A percentile compares a stretch with the other conserved stretches of the same genome.
Conservation (phyloP, 2,113 vertebrate species). For the Datnioides undecimradiatus region DNA sequence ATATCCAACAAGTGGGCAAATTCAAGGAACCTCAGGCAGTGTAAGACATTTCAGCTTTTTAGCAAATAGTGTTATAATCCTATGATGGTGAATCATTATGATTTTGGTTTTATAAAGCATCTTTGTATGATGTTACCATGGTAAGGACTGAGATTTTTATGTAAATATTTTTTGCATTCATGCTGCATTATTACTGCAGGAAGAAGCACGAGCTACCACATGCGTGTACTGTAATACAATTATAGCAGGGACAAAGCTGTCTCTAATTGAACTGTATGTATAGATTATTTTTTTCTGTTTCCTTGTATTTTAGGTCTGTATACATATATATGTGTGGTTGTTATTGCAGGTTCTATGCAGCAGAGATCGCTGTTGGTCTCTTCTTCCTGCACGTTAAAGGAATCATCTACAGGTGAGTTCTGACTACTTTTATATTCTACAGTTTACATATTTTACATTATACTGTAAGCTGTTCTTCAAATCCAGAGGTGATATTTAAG, state of each 20-base stretch:
- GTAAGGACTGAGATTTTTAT: too few species aligned
- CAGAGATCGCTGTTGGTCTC: constrained; percentile 95
- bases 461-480: background rate
- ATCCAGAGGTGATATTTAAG: background rate
- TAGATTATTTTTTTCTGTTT: background rate
- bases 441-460: background rate
- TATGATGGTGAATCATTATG: background rate
- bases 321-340: constrained; percentile 43
- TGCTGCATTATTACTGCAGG: background rate
- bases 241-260: too few species aligned
- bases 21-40: constrained; percentile 98
- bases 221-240: too few species aligned
- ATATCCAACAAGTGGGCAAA: constrained; percentile 97
- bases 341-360: constrained; percentile 92
- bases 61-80: background rate
- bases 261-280: background rate
- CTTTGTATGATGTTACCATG: background rate
- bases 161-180: background rate
- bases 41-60: constrained; percentile 82
- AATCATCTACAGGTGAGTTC: constrained; percentile 92
- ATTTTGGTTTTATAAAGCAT: background rate
- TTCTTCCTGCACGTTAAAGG: constrained; percentile 96
- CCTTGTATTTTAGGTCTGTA: background rate
- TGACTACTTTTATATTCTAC: background rate
- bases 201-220: background rate